These are phyloP conservation scores for Eurytoma adleriae DNA, from an alignment of 2,888 invertebrate genomes.

Conservation along the genomic window DNA sequence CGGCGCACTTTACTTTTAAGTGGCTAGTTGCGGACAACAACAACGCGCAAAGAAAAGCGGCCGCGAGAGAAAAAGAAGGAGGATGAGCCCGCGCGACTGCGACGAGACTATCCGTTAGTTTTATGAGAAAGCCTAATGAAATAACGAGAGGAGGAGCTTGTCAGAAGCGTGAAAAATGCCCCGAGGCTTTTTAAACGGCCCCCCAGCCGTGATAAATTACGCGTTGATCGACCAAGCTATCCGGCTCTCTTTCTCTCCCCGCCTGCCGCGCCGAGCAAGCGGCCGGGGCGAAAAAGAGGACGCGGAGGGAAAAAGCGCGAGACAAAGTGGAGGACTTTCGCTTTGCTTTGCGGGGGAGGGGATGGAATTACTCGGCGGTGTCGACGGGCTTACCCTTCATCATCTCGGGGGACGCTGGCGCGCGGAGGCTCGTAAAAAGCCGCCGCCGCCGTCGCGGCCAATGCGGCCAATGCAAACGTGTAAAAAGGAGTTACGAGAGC, in stretches of 20 bases:
- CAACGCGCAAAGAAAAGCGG: background rate
- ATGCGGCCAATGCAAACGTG: slow-evolving; percentile 8
- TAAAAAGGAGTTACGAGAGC: slow-evolving; percentile 58
- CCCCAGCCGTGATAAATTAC: slow-evolving; percentile 44
- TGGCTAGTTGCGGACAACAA: background rate
- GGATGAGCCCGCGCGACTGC: background rate
- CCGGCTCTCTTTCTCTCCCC: background rate
- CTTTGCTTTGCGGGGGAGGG: background rate
- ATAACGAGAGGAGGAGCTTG: slow-evolving; percentile 45
- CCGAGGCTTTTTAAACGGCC: slow-evolving; percentile 40
- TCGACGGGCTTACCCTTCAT: background rate
- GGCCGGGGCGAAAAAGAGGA: background rate
- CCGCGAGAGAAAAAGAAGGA: slow-evolving; percentile 1
- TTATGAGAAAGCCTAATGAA: slow-evolving; percentile 49
- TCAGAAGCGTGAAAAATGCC: slow-evolving; percentile 42
- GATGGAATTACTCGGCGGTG: slow-evolving; percentile 44
- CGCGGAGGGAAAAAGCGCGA: slow-evolving; percentile 23
- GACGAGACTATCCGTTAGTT: slow-evolving; percentile 40
- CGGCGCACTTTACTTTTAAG: background rate
- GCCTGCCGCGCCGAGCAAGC: background rate
- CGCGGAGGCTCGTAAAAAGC: slow-evolving; percentile 45
- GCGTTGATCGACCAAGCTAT: slow-evolving; percentile 44
- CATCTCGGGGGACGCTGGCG: background rate
- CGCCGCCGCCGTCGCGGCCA: background rate
- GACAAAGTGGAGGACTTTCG: slow-evolving; percentile 47